Evolutionary conservation across 2,888 invertebrate species (phyloP).

Genomic region (Andrena bucephala): DNA sequence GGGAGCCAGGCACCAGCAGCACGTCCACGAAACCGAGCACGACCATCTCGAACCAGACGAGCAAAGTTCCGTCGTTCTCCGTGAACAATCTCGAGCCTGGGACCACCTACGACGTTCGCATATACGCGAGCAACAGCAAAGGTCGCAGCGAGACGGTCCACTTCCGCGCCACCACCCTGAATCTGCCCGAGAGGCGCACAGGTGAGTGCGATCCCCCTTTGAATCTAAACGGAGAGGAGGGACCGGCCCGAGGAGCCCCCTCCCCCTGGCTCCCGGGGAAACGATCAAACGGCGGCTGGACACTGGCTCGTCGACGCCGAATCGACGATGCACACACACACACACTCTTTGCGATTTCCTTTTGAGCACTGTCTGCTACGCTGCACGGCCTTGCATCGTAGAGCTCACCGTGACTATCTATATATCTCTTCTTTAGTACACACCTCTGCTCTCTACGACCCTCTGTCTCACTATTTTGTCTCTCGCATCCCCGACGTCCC

Average conservation of each 20-base stretch:
- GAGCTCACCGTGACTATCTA: conserved; percentile 73
- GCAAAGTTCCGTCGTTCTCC: conserved; percentile 88
- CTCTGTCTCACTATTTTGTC: background rate
- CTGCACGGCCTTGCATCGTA: conserved; percentile 83
- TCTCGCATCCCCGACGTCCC: background rate
- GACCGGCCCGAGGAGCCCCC: background rate
- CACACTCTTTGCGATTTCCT: conserved; percentile 51
- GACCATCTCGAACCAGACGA: conserved; percentile 87
- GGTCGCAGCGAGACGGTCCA: conserved; percentile 89
- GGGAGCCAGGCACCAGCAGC: conserved; percentile 66
- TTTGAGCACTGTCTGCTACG: conserved; percentile 79
- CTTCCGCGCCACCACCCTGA: conserved; percentile 90
- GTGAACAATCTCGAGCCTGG: conserved; percentile 90
- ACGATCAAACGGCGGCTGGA: conserved; percentile 36
- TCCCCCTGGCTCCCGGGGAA: no score
- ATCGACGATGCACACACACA: conserved; percentile 46
- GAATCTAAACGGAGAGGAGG: conserved; percentile 3
- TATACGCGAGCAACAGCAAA: conserved; percentile 90
- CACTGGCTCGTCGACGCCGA: conserved; percentile 14
- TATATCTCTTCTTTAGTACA: conserved; percentile 39
- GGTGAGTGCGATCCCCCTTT: conserved; percentile 85
- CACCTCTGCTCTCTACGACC: background rate
- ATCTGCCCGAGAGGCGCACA: conserved; percentile 90
- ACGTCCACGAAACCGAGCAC: conserved; percentile 69
- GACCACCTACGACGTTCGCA: conserved; percentile 88